Evolutionary conservation across 2,113 vertebrate genomes (phyloP).

Genomic region (Pagrus major): DNA sequence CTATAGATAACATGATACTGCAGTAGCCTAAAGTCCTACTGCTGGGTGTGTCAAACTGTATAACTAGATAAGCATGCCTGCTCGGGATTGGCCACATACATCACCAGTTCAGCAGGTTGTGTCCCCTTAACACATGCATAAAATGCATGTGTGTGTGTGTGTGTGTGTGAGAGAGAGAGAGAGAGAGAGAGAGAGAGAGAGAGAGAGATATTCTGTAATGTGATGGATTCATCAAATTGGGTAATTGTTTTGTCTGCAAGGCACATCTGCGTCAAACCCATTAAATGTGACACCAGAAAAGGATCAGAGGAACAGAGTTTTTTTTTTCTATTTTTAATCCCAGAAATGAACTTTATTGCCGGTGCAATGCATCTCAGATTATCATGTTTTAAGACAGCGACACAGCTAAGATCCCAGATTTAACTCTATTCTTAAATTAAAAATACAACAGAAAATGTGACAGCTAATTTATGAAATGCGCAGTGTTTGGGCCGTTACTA

Average conservation of each 20-base stretch:
- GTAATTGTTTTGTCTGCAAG: conserved; percentile 33
- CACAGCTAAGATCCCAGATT: background rate
- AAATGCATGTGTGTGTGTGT: background rate
- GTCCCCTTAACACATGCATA: conserved; percentile 6
- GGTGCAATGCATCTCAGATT: background rate
- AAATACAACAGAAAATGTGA: background rate
- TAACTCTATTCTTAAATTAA: background rate
- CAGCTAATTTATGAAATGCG: background rate
- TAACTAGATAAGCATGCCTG: conserved; percentile 21
- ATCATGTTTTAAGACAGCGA: background rate
- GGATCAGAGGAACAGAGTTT: background rate
- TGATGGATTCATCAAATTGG: conserved; percentile 12
- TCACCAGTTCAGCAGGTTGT: conserved; percentile 36
- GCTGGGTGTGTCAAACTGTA: background rate
- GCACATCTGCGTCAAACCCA: conserved; percentile 1
- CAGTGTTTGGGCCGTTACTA: background rate
- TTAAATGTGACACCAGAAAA: background rate
- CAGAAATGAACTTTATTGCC: background rate
- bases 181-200: conserved; percentile 2
- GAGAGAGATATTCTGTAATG: conserved; percentile 7
- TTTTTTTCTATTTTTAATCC: background rate
- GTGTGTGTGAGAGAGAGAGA: background rate
- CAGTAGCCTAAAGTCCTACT: background rate
- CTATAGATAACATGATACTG: background rate
- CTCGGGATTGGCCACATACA: conserved; percentile 17